phyloP scores from a whole-genome alignment of 2,113 vertebrate genomes.

The Fulica atra region DNA sequence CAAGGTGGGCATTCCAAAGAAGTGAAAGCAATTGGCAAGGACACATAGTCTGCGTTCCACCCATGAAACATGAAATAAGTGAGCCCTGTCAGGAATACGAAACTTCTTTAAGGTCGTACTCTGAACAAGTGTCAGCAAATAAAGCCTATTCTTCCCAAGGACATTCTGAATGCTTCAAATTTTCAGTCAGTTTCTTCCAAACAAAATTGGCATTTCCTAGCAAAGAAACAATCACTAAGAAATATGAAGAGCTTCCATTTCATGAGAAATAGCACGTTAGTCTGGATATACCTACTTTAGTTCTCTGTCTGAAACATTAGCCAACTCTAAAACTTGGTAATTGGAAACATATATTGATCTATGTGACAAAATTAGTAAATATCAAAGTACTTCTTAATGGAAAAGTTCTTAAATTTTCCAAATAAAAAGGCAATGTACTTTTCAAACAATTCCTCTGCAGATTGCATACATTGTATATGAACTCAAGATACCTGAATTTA shows the following conservation, averaged over 20 bases:
- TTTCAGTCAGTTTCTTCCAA: neutral
- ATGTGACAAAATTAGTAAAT: neutral
- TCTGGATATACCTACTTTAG: neutral
- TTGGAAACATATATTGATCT: neutral
- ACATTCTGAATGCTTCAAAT: neutral
- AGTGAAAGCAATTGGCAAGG: neutral
- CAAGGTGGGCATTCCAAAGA: neutral
- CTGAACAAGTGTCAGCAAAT: neutral
- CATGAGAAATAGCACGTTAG: neutral
- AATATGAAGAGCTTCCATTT: neutral
- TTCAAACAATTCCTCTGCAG: neutral
- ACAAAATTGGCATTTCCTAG: neutral
- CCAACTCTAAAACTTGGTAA: neutral
- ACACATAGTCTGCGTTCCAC: neutral
- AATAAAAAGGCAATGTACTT: neutral
- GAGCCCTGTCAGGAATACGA: neutral
- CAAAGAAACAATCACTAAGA: neutral
- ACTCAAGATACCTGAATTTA: neutral
- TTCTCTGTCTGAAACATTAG: neutral
- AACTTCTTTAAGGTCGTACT: neutral
- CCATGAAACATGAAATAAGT: neutral
- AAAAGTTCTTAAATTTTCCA: neutral
- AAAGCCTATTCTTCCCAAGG: neutral
- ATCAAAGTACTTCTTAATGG: neutral
- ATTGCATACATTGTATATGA: neutral